Evolutionary conservation across 2,797 vertebrate genomes (phyloP).

Genomic region (Gorsachius magnificus): DNA sequence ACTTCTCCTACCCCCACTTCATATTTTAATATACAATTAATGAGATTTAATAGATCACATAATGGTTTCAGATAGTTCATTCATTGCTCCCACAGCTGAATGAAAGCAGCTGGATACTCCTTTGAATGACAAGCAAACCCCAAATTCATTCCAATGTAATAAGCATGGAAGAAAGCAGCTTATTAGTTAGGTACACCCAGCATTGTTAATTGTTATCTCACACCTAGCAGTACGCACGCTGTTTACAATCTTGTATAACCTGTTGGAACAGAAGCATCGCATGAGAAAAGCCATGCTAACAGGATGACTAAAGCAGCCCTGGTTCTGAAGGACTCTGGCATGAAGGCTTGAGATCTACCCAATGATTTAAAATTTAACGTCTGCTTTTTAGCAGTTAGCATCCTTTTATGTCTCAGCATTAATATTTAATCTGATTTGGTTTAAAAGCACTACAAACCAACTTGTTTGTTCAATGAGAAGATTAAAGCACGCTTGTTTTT

Average conservation of each 20-base stretch:
- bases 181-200: not conserved
- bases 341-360: not conserved
- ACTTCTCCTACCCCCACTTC: not conserved
- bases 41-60: not conserved
- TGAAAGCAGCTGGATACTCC: not conserved
- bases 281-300: not conserved
- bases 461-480: slow-evolving; percentile 44
- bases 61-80: not conserved
- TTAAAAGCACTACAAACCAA: slow-evolving; percentile 37
- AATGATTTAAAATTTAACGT: slow-evolving; percentile 32
- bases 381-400: slow-evolving; percentile 35
- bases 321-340: not conserved
- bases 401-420: slow-evolving; percentile 27
- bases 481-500: slow-evolving; percentile 39
- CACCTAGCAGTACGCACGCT: not conserved
- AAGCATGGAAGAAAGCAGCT: not conserved
- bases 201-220: not conserved
- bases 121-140: not conserved
- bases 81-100: not conserved
- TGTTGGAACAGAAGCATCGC: not conserved
- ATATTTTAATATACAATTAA: not conserved
- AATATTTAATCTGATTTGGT: slow-evolving; percentile 57
- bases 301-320: not conserved
- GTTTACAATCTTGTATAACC: not conserved
- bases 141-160: not conserved